Evolutionary conservation across 1,140 invertebrate genomes (phyloP).

Genomic region (Drosophila sp.): DNA sequence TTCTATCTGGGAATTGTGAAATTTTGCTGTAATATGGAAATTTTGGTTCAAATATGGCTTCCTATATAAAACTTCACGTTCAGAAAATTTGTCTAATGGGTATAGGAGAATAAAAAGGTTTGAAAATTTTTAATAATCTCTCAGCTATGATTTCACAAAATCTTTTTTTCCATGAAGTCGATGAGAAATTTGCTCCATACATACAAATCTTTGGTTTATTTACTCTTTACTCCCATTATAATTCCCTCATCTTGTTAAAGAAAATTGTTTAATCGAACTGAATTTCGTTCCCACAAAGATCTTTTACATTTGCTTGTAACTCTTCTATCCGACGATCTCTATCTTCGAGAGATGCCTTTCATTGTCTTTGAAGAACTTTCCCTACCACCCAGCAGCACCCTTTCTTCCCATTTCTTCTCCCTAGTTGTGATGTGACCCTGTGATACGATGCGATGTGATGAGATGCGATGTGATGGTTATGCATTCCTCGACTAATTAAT

Average conservation of each 20-base stretch:
- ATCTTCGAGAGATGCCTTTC: neutral
- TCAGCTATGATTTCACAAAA: too few relatives aligned
- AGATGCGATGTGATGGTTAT: constrained; percentile 6
- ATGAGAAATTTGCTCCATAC: too few relatives aligned
- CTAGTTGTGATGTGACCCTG: constrained; percentile 3
- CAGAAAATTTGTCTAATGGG: too few relatives aligned
- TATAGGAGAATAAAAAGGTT: too few relatives aligned
- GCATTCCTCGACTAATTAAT: constrained; percentile 70
- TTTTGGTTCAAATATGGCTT: too few relatives aligned
- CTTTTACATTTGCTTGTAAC: neutral
- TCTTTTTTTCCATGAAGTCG: too few relatives aligned
- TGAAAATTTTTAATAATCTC: too few relatives aligned
- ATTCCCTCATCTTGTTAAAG: neutral
- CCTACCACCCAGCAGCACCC: constrained; percentile 3
- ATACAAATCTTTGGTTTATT: too few relatives aligned
- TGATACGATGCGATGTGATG: neutral
- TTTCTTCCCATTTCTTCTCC: neutral
- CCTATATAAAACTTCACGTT: too few relatives aligned
- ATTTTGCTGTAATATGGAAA: too few relatives aligned
- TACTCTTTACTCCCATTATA: too few relatives aligned
- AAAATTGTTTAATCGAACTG: neutral
- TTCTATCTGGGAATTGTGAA: too few relatives aligned
- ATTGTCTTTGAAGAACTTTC: neutral
- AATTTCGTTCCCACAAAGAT: neutral
- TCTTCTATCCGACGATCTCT: neutral